Evolutionary conservation across 2,888 invertebrate species (phyloP).

Genomic region (Orthonychiurus folsomi): DNA sequence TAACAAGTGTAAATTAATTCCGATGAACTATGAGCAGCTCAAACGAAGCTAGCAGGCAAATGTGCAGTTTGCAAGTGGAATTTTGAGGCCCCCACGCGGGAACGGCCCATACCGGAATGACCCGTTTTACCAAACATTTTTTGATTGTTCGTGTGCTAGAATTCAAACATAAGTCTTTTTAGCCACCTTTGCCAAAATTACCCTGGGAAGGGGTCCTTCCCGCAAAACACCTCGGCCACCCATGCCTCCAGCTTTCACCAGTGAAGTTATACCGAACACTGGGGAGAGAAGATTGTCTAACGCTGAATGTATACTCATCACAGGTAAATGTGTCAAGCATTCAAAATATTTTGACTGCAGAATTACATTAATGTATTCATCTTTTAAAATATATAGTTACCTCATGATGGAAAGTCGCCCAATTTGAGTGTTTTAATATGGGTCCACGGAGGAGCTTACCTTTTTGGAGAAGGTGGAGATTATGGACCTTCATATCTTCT

Average conservation of each 20-base stretch:
- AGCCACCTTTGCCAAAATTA: not conserved
- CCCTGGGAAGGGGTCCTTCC: not conserved
- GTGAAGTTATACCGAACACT: not conserved
- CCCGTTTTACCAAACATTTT: no score
- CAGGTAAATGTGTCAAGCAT: not conserved
- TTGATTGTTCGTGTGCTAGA: no score
- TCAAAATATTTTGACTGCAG: no score
- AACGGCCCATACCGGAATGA: no score
- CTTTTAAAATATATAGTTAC: no score
- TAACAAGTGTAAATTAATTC: no score
- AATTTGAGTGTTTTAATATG: not conserved
- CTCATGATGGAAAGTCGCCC: not conserved
- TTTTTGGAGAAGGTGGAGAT: constrained; percentile 13
- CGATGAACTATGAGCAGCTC: no score
- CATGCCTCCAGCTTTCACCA: not conserved
- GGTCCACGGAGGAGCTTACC: not conserved
- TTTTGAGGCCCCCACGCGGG: no score
- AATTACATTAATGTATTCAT: no score
- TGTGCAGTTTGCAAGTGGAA: no score
- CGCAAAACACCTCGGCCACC: not conserved
- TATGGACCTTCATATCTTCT: constrained; percentile 25
- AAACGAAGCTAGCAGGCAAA: no score
- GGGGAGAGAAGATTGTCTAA: not conserved
- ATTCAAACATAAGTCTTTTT: no score
- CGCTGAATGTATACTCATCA: not conserved